Evolutionary conservation across 1,140 invertebrate species (phyloP).

Genomic region (Neodiprion pinetum): DNA sequence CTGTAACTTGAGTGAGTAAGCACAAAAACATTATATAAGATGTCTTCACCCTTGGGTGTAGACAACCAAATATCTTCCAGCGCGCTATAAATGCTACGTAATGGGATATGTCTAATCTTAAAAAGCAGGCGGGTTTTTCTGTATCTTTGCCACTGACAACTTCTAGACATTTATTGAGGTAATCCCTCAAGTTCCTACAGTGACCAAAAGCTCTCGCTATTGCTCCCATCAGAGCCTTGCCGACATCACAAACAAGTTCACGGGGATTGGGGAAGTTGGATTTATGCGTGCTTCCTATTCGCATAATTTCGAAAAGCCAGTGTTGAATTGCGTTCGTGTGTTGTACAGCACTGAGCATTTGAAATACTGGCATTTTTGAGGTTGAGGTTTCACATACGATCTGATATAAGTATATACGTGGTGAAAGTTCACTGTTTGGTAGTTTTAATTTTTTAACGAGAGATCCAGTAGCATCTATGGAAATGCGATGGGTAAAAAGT

Average conservation of each 20-base stretch:
- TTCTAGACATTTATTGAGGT: not conserved
- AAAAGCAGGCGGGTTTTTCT: not conserved
- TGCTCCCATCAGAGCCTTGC: not conserved
- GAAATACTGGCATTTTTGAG: slow-evolving; percentile 15
- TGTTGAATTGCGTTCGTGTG: slow-evolving; percentile 11
- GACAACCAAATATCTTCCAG: not conserved
- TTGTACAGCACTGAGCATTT: slow-evolving; percentile 14
- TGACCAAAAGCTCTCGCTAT: not conserved
- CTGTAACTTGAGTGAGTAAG: not conserved
- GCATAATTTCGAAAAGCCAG: slow-evolving; percentile 18
- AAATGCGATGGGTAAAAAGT: not conserved
- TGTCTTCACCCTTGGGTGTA: not conserved
- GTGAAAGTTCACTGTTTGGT: slow-evolving; percentile 18
- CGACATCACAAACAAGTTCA: not conserved
- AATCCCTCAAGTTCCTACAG: not conserved
- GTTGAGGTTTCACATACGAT: not conserved
- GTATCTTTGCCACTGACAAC: not conserved
- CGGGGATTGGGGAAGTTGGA: not conserved
- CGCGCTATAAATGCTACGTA: not conserved
- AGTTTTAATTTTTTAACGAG: slow-evolving; percentile 14
- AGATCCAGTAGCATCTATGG: slow-evolving; percentile 20
- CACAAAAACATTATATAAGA: not conserved
- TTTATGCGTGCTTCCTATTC: not conserved
- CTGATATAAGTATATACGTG: slow-evolving; percentile 24
- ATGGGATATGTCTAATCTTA: not conserved